These are phyloP conservation scores for Schizopygopsis malacanthus DNA, from an alignment of 2,797 vertebrate genomes.

Conservation along the genomic window DNA sequence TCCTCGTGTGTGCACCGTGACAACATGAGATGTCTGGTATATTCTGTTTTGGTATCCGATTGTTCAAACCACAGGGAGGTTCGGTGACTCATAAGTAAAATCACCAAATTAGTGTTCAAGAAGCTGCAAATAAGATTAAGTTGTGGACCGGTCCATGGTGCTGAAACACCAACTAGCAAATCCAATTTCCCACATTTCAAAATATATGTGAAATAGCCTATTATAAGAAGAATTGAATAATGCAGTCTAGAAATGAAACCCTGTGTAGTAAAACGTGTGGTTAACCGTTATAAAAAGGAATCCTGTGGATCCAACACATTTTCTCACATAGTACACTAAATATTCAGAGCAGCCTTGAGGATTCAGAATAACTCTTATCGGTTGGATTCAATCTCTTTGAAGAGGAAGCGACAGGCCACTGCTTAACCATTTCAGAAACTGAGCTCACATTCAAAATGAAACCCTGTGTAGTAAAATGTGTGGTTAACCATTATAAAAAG, in stretches of 20 bases:
- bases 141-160: constrained; percentile 24
- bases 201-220: not conserved
- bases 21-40: not conserved
- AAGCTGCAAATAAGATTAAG: not conserved
- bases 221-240: not conserved
- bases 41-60: not conserved
- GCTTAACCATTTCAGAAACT: not conserved
- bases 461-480: not conserved
- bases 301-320: constrained; percentile 12
- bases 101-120: not conserved
- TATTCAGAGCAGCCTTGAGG: constrained; percentile 8
- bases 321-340: constrained; percentile 7
- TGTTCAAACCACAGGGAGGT: not conserved
- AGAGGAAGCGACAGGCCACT: constrained; percentile 13
- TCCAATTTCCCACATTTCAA: not conserved
- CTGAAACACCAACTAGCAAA: constrained; percentile 16
- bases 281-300: not conserved
- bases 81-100: not conserved
- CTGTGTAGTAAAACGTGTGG: not conserved
- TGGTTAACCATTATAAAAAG: not conserved
- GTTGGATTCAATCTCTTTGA: constrained; percentile 28
- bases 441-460: not conserved
- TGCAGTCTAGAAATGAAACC: not conserved
- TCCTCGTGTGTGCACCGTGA: too few relatives aligned
- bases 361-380: constrained; percentile 33